phyloP scores from a whole-genome alignment of 2,797 vertebrate species.

The Meda fulgida region DNA sequence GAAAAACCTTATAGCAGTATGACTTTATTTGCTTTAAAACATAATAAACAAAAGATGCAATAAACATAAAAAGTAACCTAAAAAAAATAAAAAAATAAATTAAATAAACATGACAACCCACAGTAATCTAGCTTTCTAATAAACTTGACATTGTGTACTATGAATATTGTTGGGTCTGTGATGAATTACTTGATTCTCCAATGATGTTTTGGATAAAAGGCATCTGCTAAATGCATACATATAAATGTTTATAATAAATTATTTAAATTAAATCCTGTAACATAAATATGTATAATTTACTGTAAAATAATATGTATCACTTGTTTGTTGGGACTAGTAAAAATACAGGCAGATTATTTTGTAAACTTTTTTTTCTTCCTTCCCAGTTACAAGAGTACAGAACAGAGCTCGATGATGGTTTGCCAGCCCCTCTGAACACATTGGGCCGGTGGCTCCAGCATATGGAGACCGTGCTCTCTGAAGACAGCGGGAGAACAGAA shows the following conservation, averaged over 20 bases:
- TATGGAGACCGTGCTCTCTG: slow-evolving; percentile 74
- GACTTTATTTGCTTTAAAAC: background rate
- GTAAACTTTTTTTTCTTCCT: background rate
- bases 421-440: slow-evolving; percentile 81
- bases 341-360: background rate
- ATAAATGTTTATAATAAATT: background rate
- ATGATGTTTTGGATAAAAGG: too few relatives aligned
- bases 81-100: background rate
- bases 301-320: background rate
- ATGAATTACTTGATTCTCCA: too few relatives aligned
- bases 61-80: background rate
- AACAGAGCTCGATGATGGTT: slow-evolving; percentile 75
- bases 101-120: background rate
- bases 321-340: background rate
- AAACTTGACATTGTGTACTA: background rate
- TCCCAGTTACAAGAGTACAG: slow-evolving; percentile 80
- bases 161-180: background rate
- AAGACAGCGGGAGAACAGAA: slow-evolving; percentile 68
- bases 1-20: background rate
- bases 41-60: background rate
- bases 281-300: too few relatives aligned
- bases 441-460: slow-evolving; percentile 81
- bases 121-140: background rate
- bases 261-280: background rate
- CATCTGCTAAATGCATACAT: background rate